Conservation (phyloP, 2,797 vertebrate genomes). For the Psittacula echo region DNA sequence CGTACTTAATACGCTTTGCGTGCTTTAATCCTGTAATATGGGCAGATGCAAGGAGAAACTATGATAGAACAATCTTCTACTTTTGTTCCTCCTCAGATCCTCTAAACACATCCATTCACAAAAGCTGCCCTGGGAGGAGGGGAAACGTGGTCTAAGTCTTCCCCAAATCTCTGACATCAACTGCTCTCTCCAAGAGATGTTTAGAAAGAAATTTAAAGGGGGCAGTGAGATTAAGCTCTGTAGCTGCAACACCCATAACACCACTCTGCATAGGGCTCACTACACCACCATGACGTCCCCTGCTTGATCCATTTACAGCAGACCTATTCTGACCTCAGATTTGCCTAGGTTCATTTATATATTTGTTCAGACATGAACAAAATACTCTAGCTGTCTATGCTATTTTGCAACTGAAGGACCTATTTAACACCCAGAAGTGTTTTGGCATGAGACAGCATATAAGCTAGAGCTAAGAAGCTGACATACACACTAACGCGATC, state of each 20-base stretch:
- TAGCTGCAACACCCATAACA: neutral
- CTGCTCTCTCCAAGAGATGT: neutral
- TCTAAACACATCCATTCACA: neutral
- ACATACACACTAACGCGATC: neutral
- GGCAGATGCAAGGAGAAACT: neutral
- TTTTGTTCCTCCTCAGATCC: neutral
- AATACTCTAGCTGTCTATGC: neutral
- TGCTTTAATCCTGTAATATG: neutral
- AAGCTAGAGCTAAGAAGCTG: neutral
- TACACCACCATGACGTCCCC: neutral
- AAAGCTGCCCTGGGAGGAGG: neutral
- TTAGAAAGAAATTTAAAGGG: neutral
- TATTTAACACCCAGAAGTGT: neutral
- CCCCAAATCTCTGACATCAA: neutral
- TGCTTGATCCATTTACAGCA: accelerated
- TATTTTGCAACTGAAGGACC: neutral
- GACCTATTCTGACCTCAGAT: neutral
- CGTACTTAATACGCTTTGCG: neutral
- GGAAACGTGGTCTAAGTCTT: neutral
- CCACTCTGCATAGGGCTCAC: neutral
- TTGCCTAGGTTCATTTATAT: neutral
- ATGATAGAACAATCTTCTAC: neutral
- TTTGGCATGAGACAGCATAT: neutral
- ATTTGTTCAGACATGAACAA: neutral
- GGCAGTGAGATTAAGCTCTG: neutral